Conservation (phyloP, 2,888 invertebrate species). For the Dicranocentrus wangi region DNA sequence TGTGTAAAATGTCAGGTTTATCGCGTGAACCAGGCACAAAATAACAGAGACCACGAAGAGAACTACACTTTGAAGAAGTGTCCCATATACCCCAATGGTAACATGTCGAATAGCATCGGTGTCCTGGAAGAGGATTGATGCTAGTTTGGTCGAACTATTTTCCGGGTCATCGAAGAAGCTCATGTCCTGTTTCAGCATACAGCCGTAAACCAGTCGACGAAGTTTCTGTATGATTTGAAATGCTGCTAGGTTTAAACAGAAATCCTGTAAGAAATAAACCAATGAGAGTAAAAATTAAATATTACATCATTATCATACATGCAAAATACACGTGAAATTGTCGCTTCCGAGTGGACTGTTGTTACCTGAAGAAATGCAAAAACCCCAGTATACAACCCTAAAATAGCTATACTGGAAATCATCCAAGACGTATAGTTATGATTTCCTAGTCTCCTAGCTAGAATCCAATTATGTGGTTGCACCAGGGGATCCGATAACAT, state of each 20-base stretch:
- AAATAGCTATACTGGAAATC: not conserved
- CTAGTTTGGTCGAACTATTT: slow-evolving; percentile 18
- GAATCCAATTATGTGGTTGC: slow-evolving; percentile 35
- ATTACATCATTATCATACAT: too few species aligned
- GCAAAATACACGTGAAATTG: too few species aligned
- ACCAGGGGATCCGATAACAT: not conserved
- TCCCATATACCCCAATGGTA: slow-evolving; percentile 49
- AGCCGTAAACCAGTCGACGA: slow-evolving; percentile 27
- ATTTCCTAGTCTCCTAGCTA: not conserved
- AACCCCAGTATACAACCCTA: slow-evolving; percentile 25
- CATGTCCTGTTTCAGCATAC: slow-evolving; percentile 49
- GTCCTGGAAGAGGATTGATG: slow-evolving; percentile 44
- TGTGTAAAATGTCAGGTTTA: slow-evolving; percentile 32
- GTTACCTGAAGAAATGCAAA: slow-evolving; percentile 34
- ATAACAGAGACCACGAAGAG: slow-evolving; percentile 16
- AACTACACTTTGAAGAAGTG: slow-evolving; percentile 42
- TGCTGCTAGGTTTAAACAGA: slow-evolving; percentile 27
- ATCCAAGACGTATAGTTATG: slow-evolving; percentile 10
- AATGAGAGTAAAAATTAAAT: too few species aligned
- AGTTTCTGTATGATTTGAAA: slow-evolving; percentile 28
- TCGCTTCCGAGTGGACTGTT: too few species aligned
- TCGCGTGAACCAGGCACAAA: slow-evolving; percentile 4
- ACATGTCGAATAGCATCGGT: slow-evolving; percentile 44
- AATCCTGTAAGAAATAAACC: slow-evolving; percentile 11
- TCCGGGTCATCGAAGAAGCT: slow-evolving; percentile 57